phyloP scores from a whole-genome alignment of 2,888 invertebrate genomes.

The Apotomis turbidana region DNA sequence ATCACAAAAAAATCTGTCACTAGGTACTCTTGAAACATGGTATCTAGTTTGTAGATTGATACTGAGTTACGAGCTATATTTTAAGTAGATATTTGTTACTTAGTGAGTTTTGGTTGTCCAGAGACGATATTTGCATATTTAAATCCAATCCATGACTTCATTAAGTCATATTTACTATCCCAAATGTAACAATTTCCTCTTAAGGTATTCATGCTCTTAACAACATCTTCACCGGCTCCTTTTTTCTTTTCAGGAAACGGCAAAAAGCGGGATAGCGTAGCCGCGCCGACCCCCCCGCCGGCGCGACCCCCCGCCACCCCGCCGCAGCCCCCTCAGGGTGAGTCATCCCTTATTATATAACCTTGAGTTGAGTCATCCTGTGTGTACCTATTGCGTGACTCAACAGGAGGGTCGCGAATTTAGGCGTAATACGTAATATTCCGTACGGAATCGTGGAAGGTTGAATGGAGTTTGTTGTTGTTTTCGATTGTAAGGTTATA shows the following conservation, averaged over 20 bases:
- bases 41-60: no score
- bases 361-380: slow-evolving; percentile 15
- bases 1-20: no score
- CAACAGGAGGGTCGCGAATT: slow-evolving; percentile 24
- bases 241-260: slow-evolving; percentile 74
- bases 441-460: no score
- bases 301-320: slow-evolving; percentile 67
- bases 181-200: no score
- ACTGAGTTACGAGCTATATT: no score
- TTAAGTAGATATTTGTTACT: no score
- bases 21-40: no score
- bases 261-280: slow-evolving; percentile 79
- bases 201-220: neutral
- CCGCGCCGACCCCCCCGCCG: slow-evolving; percentile 64
- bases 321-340: slow-evolving; percentile 72
- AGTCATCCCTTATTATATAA: slow-evolving; percentile 57
- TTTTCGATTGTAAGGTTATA: neutral
- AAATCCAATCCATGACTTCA: no score
- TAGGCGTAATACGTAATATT: neutral
- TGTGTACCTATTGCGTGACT: slow-evolving; percentile 12
- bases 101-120: no score
- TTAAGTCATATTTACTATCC: no score
- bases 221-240: slow-evolving; percentile 20
- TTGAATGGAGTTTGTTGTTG: neutral
- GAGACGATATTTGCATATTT: no score